Conservation (phyloP, 2,797 vertebrate species). For the Caiman crocodilus region DNA sequence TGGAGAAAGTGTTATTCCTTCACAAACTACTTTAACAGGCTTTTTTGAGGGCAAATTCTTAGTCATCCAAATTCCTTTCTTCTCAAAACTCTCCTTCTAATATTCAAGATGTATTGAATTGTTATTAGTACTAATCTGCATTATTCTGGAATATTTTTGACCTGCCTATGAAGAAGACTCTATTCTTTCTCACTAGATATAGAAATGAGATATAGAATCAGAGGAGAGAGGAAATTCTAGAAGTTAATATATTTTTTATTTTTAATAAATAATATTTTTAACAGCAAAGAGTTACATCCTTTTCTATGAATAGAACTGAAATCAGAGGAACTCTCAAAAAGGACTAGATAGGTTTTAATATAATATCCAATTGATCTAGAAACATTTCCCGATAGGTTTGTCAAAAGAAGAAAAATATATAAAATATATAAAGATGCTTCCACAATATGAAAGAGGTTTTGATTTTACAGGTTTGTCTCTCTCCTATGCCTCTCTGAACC, state of each 20-base stretch:
- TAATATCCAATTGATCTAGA: not conserved
- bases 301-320: not conserved
- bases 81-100: not conserved
- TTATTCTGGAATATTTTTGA: not conserved
- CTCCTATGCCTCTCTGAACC: not conserved
- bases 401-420: not conserved
- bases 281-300: not conserved
- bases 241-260: not conserved
- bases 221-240: constrained; percentile 16
- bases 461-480: not conserved
- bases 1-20: not conserved
- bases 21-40: not conserved
- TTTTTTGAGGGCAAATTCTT: too few species aligned
- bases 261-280: not conserved
- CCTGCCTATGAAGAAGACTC: not conserved
- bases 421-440: not conserved
- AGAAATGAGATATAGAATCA: not conserved
- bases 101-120: not conserved
- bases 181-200: constrained; percentile 7
- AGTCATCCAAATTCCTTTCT: not conserved
- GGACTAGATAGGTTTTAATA: not conserved
- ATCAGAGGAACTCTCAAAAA: not conserved
- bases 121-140: not conserved
- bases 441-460: not conserved
- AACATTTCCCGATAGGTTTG: not conserved